Evolutionary conservation across 2,888 invertebrate species (phyloP), one percentile per base, ranked within the genome.

Genomic region (Trissoscelio sp.): DNA sequence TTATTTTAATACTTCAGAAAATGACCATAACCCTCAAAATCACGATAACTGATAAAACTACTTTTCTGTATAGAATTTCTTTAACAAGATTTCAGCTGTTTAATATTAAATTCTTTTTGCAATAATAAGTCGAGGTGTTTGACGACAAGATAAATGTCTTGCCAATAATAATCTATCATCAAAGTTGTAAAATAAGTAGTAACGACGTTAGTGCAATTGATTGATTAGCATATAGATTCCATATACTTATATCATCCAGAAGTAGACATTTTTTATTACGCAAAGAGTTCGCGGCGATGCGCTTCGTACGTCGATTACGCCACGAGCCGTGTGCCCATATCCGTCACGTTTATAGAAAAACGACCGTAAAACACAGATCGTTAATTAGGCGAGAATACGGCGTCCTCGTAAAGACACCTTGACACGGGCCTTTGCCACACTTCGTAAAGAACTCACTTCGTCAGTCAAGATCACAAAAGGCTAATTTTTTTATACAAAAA

Each of bases 331-430:
- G 51, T 70, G 60, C 60, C 60, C 72, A 60, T 51, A 72, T 72
- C 72, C 72, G 58, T 72, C 18, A 24, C 51, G 28, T 51, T 60
- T 60, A 20, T 11, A 51, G 60, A 72, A 72, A 72, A 60, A 51
- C 37, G 34, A 28, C 60, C 39, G 72, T 51, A 60, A 72, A 72
- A 72, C 72, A 51, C 60, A 57, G 51, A 72, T 72, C 72, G 72
- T 72, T 72, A 72, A 72, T 72, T 72, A 72, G 72, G 60, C 72
- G 48, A 24, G 16, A 57, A 48, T 60, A 16, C 48, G 37, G 24
- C 20, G 60, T 60, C 51, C 72, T 72, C 51, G 46, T 39, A 37
- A 39, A 72, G 14, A 34, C 18, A 48, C 70, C 70, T 70, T 70
- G 70, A 70, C 70, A 58, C 58, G 24, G 5, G 37, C 6, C 7